Percentiles rank a stretch among this genome's conserved stretches.
Conservation (phyloP, 1,140 invertebrate genomes). For the Philopotamus ludificatus region DNA sequence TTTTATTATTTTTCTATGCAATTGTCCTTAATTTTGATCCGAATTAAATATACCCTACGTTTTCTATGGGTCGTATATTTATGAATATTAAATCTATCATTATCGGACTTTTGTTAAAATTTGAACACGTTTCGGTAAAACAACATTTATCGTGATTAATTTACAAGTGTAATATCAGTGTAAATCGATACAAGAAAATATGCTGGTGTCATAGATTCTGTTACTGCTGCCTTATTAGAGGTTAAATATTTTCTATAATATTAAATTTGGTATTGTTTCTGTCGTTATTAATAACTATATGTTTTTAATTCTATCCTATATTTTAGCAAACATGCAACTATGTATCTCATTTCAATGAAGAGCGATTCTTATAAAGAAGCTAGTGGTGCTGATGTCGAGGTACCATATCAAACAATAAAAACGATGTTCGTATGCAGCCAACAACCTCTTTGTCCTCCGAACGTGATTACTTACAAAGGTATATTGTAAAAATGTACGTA, state of each 20-base stretch:
- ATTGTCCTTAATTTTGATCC: no score
- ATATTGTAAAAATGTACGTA: constrained; percentile 14
- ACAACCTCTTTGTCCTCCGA: constrained; percentile 35
- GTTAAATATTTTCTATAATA: neutral
- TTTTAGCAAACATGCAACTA: constrained; percentile 37
- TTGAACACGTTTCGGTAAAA: no score
- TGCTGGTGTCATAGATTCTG: no score
- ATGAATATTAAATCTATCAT: no score
- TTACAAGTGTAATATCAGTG: no score
- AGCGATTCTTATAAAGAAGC: constrained; percentile 20
- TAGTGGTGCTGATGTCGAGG: neutral
- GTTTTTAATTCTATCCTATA: neutral
- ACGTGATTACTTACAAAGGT: constrained; percentile 30
- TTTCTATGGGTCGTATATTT: no score
- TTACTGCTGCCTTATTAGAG: no score
- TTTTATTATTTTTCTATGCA: neutral
- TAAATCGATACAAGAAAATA: no score
- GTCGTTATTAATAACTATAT: no score
- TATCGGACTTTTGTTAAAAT: no score
- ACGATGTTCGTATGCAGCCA: constrained; percentile 38
- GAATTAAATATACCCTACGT: no score
- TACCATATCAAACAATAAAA: constrained; percentile 25
- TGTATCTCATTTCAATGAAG: constrained; percentile 33
- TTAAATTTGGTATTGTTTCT: neutral
- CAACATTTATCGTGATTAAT: no score